phyloP scores from a whole-genome alignment of 2,797 vertebrate genomes.

The Apogon talboti region DNA sequence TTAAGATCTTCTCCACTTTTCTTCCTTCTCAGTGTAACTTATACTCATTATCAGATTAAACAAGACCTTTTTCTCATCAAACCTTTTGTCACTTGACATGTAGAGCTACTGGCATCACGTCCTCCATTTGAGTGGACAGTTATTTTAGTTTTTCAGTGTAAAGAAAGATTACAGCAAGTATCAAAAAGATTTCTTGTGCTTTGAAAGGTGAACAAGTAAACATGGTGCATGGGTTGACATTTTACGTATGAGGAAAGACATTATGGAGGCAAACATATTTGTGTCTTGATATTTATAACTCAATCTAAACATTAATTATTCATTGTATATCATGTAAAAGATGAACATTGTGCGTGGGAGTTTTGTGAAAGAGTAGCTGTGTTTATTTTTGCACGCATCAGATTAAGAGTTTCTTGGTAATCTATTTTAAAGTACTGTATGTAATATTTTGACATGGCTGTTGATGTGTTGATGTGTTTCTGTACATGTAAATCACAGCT shows the following conservation, averaged over 20 bases:
- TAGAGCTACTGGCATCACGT: slow-evolving; percentile 30
- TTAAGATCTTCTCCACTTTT: slow-evolving; percentile 26
- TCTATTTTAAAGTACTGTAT: slow-evolving; percentile 74
- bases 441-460: slow-evolving; percentile 76
- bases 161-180: slow-evolving; percentile 35
- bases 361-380: slow-evolving; percentile 74
- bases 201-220: slow-evolving; percentile 20
- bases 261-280: slow-evolving; percentile 44
- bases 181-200: slow-evolving; percentile 22
- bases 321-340: slow-evolving; percentile 78
- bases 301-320: slow-evolving; percentile 75
- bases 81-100: slow-evolving; percentile 32
- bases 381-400: slow-evolving; percentile 79
- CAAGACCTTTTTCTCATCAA: slow-evolving; percentile 23
- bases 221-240: slow-evolving; percentile 60
- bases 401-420: slow-evolving; percentile 68
- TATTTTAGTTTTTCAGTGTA: slow-evolving; percentile 41
- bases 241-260: slow-evolving; percentile 50
- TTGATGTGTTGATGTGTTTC: slow-evolving; percentile 71
- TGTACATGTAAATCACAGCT: slow-evolving; percentile 73
- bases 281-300: slow-evolving; percentile 81
- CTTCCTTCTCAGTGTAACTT: slow-evolving; percentile 21
- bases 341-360: slow-evolving; percentile 74
- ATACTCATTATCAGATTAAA: background rate
- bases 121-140: slow-evolving; percentile 33